phyloP scores from a whole-genome alignment of 2,888 invertebrate genomes.

The Hypomecis atomaria region DNA sequence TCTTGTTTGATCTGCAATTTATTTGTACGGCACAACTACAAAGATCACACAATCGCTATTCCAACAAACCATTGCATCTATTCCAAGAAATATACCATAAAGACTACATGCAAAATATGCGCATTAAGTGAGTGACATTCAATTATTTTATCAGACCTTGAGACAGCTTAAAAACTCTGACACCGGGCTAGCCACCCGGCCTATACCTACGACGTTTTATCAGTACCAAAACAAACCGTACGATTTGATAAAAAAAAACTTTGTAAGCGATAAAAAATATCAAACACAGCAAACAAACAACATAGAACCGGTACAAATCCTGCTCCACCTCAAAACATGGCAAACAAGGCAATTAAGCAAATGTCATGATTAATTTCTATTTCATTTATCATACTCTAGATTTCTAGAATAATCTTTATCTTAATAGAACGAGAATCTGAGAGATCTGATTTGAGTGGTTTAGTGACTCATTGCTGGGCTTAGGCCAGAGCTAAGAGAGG shows the following conservation, averaged over 20 bases:
- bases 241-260: conserved; percentile 20
- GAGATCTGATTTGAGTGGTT: neutral
- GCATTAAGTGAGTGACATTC: neutral
- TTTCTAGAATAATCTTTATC: conserved; percentile 16
- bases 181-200: no score
- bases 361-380: conserved; percentile 39
- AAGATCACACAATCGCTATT: no score
- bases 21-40: no score
- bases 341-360: conserved; percentile 52
- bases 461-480: no score
- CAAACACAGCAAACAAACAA: conserved; percentile 9
- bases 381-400: conserved; percentile 26
- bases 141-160: neutral
- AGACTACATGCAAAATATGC: neutral
- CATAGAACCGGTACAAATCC: conserved; percentile 38
- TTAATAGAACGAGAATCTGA: neutral
- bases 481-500: no score
- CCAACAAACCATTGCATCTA: no score
- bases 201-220: no score
- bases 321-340: conserved; percentile 33
- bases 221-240: neutral
- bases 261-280: conserved; percentile 18
- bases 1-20: no score
- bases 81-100: no score
- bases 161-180: no score